phyloP scores from a whole-genome alignment of 2,888 invertebrate genomes.

The Myopa testacea region DNA sequence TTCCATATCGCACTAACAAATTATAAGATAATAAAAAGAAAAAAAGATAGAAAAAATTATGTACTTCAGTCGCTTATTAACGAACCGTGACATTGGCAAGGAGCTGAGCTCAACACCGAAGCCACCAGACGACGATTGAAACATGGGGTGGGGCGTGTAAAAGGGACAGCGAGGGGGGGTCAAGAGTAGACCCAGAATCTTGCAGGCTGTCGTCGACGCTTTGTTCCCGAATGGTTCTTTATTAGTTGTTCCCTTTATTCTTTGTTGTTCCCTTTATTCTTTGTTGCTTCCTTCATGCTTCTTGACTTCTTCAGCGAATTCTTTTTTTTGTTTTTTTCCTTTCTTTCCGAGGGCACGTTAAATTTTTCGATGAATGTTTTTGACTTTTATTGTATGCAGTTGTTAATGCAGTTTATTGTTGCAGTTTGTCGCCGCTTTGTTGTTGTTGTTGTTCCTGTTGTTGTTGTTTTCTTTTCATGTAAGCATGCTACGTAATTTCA shows the following conservation, averaged over 20 bases:
- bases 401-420: too few species aligned
- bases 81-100: constrained; percentile 33
- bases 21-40: background rate
- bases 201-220: background rate
- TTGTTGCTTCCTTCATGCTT: background rate
- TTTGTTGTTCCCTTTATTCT: background rate
- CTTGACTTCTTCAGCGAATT: background rate
- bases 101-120: background rate
- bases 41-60: background rate
- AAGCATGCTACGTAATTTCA: constrained; percentile 25
- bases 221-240: constrained; percentile 5
- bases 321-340: background rate
- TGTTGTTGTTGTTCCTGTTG: constrained; percentile 3
- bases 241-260: background rate
- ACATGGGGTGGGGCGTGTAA: background rate
- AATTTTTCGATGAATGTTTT: background rate
- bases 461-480: background rate
- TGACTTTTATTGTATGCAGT: background rate
- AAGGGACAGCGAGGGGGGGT: background rate
- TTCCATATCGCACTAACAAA: background rate
- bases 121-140: background rate
- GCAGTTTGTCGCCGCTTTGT: background rate
- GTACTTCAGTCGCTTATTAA: constrained; percentile 32
- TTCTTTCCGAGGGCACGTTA: background rate
- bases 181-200: background rate